Conservation (phyloP, 2,113 vertebrate species). For the Bagarius yarrelli region DNA sequence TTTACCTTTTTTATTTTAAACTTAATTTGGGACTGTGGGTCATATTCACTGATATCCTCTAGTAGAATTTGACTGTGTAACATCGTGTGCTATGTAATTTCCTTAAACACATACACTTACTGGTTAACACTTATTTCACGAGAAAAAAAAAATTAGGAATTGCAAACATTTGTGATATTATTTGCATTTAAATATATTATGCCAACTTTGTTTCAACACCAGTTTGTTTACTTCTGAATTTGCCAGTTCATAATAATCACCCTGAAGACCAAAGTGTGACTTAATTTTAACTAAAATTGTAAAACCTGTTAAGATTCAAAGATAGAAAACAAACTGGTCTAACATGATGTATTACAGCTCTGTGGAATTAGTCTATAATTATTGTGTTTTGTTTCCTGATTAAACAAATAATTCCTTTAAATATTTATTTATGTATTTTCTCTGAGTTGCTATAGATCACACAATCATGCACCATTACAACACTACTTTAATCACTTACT, state of each 20-base stretch:
- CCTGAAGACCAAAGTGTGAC: neutral
- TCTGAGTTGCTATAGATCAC: neutral
- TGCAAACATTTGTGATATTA: neutral
- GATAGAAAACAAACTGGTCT: neutral
- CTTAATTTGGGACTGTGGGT: neutral
- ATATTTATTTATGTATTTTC: neutral
- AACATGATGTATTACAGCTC: slow-evolving; percentile 21
- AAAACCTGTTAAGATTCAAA: neutral
- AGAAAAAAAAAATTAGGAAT: neutral
- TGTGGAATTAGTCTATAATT: slow-evolving; percentile 5
- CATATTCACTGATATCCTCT: neutral
- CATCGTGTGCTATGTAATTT: neutral
- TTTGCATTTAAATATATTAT: neutral
- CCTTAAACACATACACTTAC: neutral
- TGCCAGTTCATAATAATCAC: neutral
- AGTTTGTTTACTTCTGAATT: neutral
- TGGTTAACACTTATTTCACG: neutral
- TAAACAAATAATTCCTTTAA: neutral
- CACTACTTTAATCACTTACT: neutral
- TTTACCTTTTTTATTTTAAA: neutral
- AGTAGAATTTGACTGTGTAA: neutral
- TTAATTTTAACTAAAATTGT: neutral
- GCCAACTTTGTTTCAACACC: neutral
- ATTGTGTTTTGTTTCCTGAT: neutral
- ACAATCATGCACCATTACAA: neutral